These are phyloP conservation scores for Pediacus dermestoides DNA, from an alignment of 2,888 invertebrate species.

Conservation along the genomic window DNA sequence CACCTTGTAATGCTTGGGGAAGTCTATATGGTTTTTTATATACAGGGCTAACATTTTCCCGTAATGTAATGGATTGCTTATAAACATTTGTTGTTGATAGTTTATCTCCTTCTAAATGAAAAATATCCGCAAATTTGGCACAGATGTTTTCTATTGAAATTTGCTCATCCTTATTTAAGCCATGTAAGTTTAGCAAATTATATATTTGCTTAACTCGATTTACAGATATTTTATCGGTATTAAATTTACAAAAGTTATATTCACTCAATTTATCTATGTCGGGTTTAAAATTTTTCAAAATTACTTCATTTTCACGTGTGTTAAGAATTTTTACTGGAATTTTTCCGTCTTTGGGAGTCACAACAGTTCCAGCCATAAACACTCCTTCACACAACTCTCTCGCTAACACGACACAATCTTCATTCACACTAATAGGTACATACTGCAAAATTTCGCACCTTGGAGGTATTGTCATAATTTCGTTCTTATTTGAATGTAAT, in stretches of 20 bases:
- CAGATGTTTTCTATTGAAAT: conserved; percentile 5
- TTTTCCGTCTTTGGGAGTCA: neutral
- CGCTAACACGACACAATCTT: conserved; percentile 4
- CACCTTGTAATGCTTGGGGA: neutral
- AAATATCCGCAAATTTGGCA: conserved; percentile 2
- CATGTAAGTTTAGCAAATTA: neutral
- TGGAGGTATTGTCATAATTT: conserved; percentile 1
- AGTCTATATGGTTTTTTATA: conserved; percentile 4
- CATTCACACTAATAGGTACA: neutral
- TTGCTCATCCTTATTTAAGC: neutral
- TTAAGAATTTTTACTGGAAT: conserved; percentile 2
- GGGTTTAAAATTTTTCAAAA: neutral
- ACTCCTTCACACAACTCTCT: conserved; percentile 7
- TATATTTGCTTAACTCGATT: neutral
- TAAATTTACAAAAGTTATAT: conserved; percentile 1
- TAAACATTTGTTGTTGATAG: neutral
- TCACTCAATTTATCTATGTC: conserved; percentile 1
- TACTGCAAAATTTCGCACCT: conserved; percentile 4
- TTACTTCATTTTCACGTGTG: neutral
- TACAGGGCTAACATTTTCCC: neutral
- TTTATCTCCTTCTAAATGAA: neutral
- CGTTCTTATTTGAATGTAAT: neutral
- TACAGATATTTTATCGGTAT: neutral
- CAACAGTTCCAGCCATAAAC: conserved; percentile 2
- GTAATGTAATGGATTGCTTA: conserved; percentile 2